phyloP scores from a whole-genome alignment of 2,113 vertebrate species.

The Calidris pygmaea region DNA sequence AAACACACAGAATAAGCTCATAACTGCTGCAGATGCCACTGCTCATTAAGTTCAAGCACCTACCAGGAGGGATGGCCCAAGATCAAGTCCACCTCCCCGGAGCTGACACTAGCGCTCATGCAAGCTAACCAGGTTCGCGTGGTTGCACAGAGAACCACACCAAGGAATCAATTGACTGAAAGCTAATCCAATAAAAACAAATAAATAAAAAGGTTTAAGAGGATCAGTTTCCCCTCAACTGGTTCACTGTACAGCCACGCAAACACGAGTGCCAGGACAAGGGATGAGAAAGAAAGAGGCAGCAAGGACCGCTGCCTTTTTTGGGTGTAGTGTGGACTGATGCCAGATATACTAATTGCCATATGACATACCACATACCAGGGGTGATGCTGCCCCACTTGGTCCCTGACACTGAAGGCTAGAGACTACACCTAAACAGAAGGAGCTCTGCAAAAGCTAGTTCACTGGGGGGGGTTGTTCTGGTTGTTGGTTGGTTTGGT shows the following conservation, averaged over 20 bases:
- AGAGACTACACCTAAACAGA: background rate
- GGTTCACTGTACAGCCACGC: background rate
- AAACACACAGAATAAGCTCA: background rate
- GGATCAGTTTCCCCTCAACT: background rate
- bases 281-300: background rate
- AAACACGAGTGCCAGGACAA: background rate
- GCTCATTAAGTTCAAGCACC: background rate
- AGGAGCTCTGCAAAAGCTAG: background rate
- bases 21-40: background rate
- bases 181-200: slow-evolving; percentile 34
- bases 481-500: background rate
- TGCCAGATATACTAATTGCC: background rate
- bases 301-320: background rate
- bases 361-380: background rate
- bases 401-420: background rate
- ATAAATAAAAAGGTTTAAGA: slow-evolving; percentile 33
- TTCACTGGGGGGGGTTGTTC: background rate
- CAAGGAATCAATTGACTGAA: background rate
- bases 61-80: background rate
- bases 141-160: background rate
- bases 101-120: background rate
- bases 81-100: background rate
- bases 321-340: background rate
- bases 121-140: background rate
- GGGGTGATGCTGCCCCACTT: background rate